Conservation (phyloP, 2,113 vertebrate genomes). For the Dascyllus trimaculatus region DNA sequence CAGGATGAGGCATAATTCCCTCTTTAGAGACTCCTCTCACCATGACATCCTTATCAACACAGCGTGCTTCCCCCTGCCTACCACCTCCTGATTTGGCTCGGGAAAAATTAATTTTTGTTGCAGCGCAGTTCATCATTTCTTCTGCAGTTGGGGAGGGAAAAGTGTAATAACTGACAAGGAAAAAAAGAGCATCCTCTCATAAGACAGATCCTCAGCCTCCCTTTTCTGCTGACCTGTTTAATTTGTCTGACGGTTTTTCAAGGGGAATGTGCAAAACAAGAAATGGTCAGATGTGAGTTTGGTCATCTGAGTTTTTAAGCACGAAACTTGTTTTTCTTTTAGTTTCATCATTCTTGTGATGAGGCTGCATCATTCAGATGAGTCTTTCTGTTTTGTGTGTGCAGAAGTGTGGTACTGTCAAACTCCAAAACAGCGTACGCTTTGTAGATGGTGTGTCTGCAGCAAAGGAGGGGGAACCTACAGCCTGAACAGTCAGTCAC, state of each 20-base stretch:
- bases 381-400: no score
- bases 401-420: no score
- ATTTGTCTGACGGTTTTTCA: not conserved
- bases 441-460: no score
- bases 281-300: not conserved
- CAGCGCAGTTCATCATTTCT: conserved; percentile 33
- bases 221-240: conserved; percentile 21
- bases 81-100: conserved; percentile 30
- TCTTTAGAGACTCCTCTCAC: conserved; percentile 41
- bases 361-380: no score
- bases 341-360: no score
- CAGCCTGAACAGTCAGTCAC: no score
- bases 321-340: no score
- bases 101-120: conserved; percentile 39
- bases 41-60: conserved; percentile 56
- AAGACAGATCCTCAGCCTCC: not conserved
- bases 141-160: conserved; percentile 9
- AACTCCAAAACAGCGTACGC: no score
- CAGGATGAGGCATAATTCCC: conserved; percentile 57
- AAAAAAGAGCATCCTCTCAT: conserved; percentile 15
- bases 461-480: no score
- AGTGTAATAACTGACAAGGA: conserved; percentile 29
- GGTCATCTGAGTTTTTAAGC: not conserved
- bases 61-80: conserved; percentile 9
- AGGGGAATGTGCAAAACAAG: not conserved